These are phyloP conservation scores for Dendroctonus ponderosae DNA, from an alignment of 1,140 invertebrate genomes.

Conservation along the genomic window DNA sequence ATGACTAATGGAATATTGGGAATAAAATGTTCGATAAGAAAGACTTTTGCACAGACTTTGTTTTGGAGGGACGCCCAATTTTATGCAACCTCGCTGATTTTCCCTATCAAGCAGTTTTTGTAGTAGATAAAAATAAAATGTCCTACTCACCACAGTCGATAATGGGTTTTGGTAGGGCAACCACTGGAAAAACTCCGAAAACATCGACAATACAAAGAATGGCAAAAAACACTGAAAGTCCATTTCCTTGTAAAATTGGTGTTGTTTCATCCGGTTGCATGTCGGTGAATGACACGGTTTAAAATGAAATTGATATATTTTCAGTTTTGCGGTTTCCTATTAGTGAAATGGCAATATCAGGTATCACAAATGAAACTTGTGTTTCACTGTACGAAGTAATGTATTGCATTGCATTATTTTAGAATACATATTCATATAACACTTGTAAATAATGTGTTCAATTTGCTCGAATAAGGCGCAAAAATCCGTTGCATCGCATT, in stretches of 20 bases:
- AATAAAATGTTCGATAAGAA: no score
- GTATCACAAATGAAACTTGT: no score
- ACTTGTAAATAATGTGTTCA: no score
- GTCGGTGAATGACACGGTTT: constrained; percentile 14
- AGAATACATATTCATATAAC: no score
- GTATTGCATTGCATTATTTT: no score
- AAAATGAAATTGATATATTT: neutral
- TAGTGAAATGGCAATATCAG: neutral
- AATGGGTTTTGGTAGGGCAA: constrained; percentile 68
- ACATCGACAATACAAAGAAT: constrained; percentile 74
- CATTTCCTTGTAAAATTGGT: constrained; percentile 39
- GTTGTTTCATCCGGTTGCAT: constrained; percentile 37
- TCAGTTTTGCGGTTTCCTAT: constrained; percentile 13
- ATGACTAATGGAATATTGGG: no score
- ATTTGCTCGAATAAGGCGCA: no score
- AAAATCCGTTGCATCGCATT: no score
- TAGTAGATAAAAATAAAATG: constrained; percentile 15
- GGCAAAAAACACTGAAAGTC: constrained; percentile 67
- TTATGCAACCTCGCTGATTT: no score
- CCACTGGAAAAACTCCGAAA: constrained; percentile 77
- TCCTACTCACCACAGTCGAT: constrained; percentile 66
- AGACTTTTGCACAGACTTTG: no score
- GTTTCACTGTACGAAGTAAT: no score
- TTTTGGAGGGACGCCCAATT: no score
- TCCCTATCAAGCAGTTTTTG: neutral